Base-by-base conservation (phyloP, 2,113 vertebrate genomes). In the Colistium nudipinnis region DNA sequence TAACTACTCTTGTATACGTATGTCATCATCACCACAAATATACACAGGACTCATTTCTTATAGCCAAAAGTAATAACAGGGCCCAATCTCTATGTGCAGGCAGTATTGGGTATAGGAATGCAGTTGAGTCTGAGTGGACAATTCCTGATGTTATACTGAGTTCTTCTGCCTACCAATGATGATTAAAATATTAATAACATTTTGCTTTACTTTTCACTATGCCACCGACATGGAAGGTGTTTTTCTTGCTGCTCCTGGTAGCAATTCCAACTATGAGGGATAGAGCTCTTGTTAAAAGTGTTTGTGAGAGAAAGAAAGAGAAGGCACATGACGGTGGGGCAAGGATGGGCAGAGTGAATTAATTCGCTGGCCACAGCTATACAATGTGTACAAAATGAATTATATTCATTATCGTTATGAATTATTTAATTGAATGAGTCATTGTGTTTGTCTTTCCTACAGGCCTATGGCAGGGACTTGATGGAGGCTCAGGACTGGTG, bases 401-500 rank as follows among this genome's bases (percentile, higher is more conserved):
- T 12, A 38, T 12, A 38, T 3, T 12, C 1, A 13, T 3, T 38
- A 38, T 12, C 35, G 3, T 39, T 39, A 14, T 39, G 36, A 13
- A 14, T 60, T 28, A 33, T 9, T 38, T 47, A 28, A 30, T 70
- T 59, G n/a, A n/a, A n/a, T n/a, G n/a, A 63, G 19, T 53, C 44
- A 70, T 41, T 33, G 17, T 39, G 28, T 61, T 73, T 78, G 60
- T 78, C 13, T 76, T 53, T n/a, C 20, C 41, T 39, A 3, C 83
- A 99, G 98, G 97, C 98, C 0, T 99, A 99, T 1, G 98, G 98
- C 45, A 92, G 98, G 82, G 98, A 99, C 78, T 85, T 99, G 53
- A 99, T 99, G 98, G 98, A 99, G 92, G 98, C 98, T 36, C 98
- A 99, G 48, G 97, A 99, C 52, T 99, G 98, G 98, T 99, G 98